Base-by-base conservation (phyloP, 1,140 invertebrate genomes). In the Megalopta genalis region DNA sequence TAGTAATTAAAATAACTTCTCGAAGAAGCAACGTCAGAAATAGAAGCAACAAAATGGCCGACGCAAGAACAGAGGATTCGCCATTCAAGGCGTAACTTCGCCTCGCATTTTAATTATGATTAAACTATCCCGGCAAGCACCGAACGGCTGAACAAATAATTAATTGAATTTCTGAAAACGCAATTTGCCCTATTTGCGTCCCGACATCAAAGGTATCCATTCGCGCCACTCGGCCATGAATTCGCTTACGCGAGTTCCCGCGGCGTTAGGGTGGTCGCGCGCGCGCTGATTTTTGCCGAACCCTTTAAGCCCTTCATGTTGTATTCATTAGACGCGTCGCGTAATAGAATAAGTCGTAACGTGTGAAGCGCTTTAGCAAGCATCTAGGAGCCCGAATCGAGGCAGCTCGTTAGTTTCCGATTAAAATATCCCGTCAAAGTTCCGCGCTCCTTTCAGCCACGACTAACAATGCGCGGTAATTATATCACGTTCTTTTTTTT, bases 241-340 rank as follows among this genome's bases (percentile, higher is more conserved):
- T 72, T 46, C 42, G 46, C 37, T 78, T 78, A 72, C 7, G 49
- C n/a, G 32, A 12, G 68, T 54, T 78, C 64, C 32, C 0, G 14
- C 54, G 8, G 57, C 39, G 32, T 32, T 32, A 32, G 32, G 66
- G 66, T 6, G 10, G 39, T 18, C 27, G 52, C 39, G 5, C 18
- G 63, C 12, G 9, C 25, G 57, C 5, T 42, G 69, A 78, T 72
- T 72, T 72, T 63, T 71, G 62, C 71, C 69, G 66, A 70, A 81
- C 67, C 70, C 75, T 81, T 82, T 80, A 52, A 70, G 57, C 70
- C 72, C 83, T 86, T 83, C 78, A 82, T 84, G 84, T 83, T 82
- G 83, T 81, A 87, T 90, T 89, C 86, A 87, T 89, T 86, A 85
- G 72, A 81, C 69, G 66, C 83, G 86, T 87, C 62, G n/a, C 42